Conservation (phyloP, 1,140 invertebrate genomes). For the Microplitis mediator region DNA sequence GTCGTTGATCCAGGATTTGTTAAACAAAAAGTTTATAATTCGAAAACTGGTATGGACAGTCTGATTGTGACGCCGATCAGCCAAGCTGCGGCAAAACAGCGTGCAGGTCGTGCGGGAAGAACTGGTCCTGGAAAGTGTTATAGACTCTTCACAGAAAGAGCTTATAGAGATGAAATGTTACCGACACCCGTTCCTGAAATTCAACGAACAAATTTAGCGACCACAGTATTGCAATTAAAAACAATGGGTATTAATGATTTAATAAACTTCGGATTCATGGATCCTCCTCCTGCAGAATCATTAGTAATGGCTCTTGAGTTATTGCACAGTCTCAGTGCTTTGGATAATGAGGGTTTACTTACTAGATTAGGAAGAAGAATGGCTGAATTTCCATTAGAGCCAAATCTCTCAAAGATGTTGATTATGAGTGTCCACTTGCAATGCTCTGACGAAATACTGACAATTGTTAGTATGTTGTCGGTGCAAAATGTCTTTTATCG, state of each 20-base stretch:
- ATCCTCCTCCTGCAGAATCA: conserved; percentile 96
- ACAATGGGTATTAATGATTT: conserved; percentile 99
- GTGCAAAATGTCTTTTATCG: conserved; percentile 99
- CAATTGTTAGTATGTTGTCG: conserved; percentile 98
- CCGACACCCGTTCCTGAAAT: conserved; percentile 99
- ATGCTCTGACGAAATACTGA: conserved; percentile 98
- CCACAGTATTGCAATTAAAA: conserved; percentile 93
- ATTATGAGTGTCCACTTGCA: conserved; percentile 99
- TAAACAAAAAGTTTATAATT: conserved; percentile 99
- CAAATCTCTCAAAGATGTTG: conserved; percentile 98
- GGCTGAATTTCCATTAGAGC: conserved; percentile 99
- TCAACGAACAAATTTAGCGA: conserved; percentile 96
- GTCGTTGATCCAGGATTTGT: conserved; percentile 99
- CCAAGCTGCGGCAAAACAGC: conserved; percentile 94
- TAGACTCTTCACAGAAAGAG: conserved; percentile 97
- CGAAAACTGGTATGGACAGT: conserved; percentile 99
- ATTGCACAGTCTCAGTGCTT: conserved; percentile 93
- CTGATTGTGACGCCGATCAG: conserved; percentile 98
- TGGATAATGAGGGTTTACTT: conserved; percentile 95
- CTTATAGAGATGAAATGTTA: conserved; percentile 98
- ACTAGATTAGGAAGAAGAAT: conserved; percentile 93
- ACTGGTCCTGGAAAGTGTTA: conserved; percentile 98
- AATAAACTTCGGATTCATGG: conserved; percentile 99
- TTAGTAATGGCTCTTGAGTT: conserved; percentile 97
- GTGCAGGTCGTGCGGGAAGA: conserved; percentile 93